Base-by-base conservation (phyloP, 2,888 invertebrate species). In the Orthosia cruda region DNA sequence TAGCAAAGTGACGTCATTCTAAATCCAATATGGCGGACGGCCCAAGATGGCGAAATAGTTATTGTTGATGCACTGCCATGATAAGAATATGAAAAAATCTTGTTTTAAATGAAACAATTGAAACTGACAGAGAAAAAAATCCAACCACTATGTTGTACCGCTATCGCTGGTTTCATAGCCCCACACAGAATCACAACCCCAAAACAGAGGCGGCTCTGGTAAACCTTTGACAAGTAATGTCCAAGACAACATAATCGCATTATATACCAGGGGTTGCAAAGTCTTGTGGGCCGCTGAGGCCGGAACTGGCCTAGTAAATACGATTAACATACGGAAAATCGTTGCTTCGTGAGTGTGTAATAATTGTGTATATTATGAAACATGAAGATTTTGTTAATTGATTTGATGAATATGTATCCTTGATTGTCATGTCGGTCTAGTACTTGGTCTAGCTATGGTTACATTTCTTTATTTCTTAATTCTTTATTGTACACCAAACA, bases 181-280 rank as follows among this genome's bases (percentile, higher is more conserved):
- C 61, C 1, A 62, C 45, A 7, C 18, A 40, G 58, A 83, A 69
- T 80, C 74, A 66, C n/a, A 26, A 57, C 20, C 55, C 62, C 54
- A 61, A 79, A 88, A 82, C 81, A 81, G 74, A 87, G 74, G 79
- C 80, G 65, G 81, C 75, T 70, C 69, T 84, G 76, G 83, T 86
- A 84, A 87, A 90, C 85, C 87, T 90, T 86, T 89, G 90, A 89
- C 87, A 89, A 89, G 90, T 87, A 87, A 90, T 87, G 88, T 87
- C 82, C 83, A 86, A 83, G 88, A 89, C 88, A 85, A 85, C 83
- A 84, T 90, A 89, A 89, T 90, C 87, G 87, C 81, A 87, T 89
- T 87, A 87, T 81, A 71, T 84, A 80, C 81, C 73, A 80, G 78
- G 72, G 74, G 80, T 68, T 81, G 75, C 52, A 61, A 83, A 83